phyloP scores from a whole-genome alignment of 2,113 vertebrate genomes.

The Guaruba guarouba region DNA sequence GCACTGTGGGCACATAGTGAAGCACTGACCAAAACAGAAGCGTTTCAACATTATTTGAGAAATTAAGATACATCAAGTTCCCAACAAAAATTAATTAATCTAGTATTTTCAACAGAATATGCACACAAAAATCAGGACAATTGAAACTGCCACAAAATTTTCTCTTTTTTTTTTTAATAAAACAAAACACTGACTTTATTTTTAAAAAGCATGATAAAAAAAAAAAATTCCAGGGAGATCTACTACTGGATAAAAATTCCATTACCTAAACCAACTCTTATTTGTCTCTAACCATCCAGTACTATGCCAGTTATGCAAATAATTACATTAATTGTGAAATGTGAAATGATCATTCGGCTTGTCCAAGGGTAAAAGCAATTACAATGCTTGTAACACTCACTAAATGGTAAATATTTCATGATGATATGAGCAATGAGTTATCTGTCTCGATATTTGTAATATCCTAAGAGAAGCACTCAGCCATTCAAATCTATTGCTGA shows the following conservation, averaged over 20 bases:
- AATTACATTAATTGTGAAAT: not conserved
- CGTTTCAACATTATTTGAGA: not conserved
- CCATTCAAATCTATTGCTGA: not conserved
- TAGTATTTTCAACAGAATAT: not conserved
- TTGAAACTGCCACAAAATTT: not conserved
- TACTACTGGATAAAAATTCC: not conserved
- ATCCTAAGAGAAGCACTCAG: not conserved
- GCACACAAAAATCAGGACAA: not conserved
- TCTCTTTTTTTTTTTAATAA: not conserved
- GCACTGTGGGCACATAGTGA: too few relatives aligned
- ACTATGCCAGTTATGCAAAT: conserved; percentile 60
- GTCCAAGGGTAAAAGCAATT: not conserved
- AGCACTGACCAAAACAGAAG: not conserved
- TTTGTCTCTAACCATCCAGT: conserved; percentile 24
- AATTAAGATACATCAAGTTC: not conserved
- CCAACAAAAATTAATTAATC: not conserved
- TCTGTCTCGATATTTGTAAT: not conserved
- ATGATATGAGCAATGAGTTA: not conserved
- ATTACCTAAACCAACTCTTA: not conserved
- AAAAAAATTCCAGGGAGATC: not conserved
- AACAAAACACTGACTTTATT: not conserved
- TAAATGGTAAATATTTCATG: not conserved
- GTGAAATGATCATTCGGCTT: too few relatives aligned
- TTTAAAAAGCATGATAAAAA: not conserved
- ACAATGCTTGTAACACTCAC: conserved; percentile 14